These are phyloP conservation scores for Gorilla gorilla DNA, from an alignment of 2,113 vertebrate genomes.

Conservation along the genomic window DNA sequence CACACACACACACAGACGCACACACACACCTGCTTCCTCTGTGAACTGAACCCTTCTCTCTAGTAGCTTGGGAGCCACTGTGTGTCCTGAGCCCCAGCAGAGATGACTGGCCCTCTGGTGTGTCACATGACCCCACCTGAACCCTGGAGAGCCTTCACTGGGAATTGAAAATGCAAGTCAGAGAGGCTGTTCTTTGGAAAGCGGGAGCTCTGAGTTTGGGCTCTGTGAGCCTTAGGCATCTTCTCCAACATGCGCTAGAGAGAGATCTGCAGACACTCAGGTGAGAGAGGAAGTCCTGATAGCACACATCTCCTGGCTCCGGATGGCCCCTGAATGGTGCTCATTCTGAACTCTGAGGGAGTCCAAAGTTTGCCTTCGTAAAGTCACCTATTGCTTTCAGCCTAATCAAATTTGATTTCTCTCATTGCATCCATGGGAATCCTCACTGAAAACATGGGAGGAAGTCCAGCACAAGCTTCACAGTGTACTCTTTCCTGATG, in stretches of 20 bases:
- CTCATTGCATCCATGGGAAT: not conserved
- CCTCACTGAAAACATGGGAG: rapidly evolving
- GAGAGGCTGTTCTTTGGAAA: not conserved
- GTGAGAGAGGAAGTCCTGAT: rapidly evolving
- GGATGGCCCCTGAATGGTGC: rapidly evolving
- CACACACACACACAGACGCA: rapidly evolving
- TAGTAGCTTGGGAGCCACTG: not conserved
- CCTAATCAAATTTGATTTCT: too few relatives aligned
- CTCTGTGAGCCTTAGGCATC: rapidly evolving
- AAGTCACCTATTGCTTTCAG: too few relatives aligned
- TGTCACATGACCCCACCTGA: rapidly evolving
- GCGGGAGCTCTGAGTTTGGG: rapidly evolving
- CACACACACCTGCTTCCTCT: not conserved
- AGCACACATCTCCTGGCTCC: rapidly evolving
- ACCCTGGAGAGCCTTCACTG: rapidly evolving
- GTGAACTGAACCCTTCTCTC: not conserved
- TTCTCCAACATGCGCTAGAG: not conserved
- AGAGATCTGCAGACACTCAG: too few relatives aligned
- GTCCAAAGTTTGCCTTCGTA: rapidly evolving
- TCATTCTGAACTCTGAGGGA: not conserved
- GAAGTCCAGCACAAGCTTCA: rapidly evolving
- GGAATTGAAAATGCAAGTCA: rapidly evolving
- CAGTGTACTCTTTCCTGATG: rapidly evolving
- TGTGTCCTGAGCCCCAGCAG: not conserved
- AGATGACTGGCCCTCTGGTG: not conserved